Evolutionary conservation across 2,888 invertebrate species (phyloP).

Genomic region (Pachymerium ferrugineum): DNA sequence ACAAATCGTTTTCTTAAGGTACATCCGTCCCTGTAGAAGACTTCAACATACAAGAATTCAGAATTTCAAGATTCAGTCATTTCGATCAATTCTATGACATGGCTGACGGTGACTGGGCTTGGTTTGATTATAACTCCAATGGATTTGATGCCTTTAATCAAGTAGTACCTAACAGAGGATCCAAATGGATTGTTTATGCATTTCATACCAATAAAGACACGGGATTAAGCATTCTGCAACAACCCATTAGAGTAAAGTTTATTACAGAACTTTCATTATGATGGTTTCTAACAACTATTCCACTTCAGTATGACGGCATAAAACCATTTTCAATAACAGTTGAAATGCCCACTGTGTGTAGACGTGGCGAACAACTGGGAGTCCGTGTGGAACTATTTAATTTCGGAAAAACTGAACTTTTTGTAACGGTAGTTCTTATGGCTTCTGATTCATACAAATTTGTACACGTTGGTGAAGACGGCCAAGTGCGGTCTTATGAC

Average conservation of each 20-base stretch:
- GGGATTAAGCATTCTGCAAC: conserved; percentile 53
- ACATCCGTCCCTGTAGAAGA: conserved; percentile 40
- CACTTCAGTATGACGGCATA: conserved; percentile 46
- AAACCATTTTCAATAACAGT: conserved; percentile 54
- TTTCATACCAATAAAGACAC: conserved; percentile 52
- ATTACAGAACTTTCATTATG: background rate
- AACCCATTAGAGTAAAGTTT: conserved; percentile 49
- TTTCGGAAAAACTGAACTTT: conserved; percentile 45
- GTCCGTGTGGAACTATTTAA: conserved; percentile 50
- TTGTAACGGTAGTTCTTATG: conserved; percentile 49
- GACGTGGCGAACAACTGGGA: conserved; percentile 54
- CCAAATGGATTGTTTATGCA: conserved; percentile 53
- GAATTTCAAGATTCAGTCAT: conserved; percentile 41
- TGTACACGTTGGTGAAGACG: conserved; percentile 52
- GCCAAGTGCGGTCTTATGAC: conserved; percentile 51
- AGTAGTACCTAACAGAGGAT: conserved; percentile 47
- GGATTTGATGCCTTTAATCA: conserved; percentile 47
- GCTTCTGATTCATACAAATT: conserved; percentile 52
- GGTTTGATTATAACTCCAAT: conserved; percentile 46
- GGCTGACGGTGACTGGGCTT: conserved; percentile 48
- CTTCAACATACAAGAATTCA: conserved; percentile 42
- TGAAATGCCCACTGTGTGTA: conserved; percentile 50
- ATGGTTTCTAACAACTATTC: background rate
- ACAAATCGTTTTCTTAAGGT: conserved; percentile 39
- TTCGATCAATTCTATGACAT: conserved; percentile 48